Conservation (phyloP, 1,140 invertebrate genomes). For the Melanaphis sacchari region DNA sequence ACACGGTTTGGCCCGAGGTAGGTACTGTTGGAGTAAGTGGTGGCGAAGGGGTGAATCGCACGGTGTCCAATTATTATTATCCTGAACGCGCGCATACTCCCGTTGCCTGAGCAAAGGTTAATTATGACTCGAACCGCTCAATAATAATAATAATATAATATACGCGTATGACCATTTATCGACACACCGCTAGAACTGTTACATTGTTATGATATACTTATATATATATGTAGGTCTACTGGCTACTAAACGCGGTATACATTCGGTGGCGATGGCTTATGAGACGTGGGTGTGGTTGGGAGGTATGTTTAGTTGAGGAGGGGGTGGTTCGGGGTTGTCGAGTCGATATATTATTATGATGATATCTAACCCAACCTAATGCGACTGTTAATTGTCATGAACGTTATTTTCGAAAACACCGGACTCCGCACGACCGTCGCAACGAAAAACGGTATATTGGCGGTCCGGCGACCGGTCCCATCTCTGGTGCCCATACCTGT, state of each 20-base stretch:
- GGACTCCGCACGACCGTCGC: neutral
- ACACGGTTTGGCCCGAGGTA: neutral
- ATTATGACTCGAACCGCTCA: neutral
- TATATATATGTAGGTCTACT: too few relatives aligned
- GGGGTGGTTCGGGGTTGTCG: neutral
- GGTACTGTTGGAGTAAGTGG: neutral
- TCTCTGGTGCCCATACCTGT: neutral
- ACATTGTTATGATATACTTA: neutral
- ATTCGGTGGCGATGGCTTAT: neutral
- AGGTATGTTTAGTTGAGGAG: neutral
- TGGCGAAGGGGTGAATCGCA: neutral
- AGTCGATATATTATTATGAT: neutral
- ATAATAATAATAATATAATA: neutral
- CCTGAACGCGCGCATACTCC: neutral
- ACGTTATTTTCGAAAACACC: neutral
- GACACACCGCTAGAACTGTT: neutral
- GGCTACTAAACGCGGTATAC: too few relatives aligned
- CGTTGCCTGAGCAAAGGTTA: neutral
- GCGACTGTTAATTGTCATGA: too few relatives aligned
- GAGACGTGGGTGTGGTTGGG: neutral
- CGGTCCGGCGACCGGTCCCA: too few relatives aligned
- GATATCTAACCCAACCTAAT: neutral
- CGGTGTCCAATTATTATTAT: constrained; percentile 4
- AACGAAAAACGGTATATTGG: neutral
- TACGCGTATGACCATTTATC: neutral